Conservation (phyloP, 2,888 invertebrate species). For the Andrena praecox region DNA sequence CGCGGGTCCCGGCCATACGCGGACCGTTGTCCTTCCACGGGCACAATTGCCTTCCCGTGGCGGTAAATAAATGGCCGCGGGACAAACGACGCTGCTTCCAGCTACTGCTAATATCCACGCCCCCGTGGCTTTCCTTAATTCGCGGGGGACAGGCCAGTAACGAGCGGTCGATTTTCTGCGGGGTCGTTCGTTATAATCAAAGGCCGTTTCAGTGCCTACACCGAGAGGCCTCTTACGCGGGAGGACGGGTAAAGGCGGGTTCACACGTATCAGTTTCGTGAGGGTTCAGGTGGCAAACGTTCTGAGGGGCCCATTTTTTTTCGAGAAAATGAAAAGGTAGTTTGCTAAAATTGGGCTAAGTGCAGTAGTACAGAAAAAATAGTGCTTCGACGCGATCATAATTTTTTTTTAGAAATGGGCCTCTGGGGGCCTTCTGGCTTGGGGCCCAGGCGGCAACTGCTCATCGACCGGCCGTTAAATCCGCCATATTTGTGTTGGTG, state of each 20-base stretch:
- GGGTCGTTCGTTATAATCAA: slow-evolving; percentile 18
- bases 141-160: slow-evolving; percentile 1
- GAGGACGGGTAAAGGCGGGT: neutral
- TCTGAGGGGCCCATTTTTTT: no score
- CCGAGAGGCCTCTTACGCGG: neutral
- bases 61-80: slow-evolving; percentile 18
- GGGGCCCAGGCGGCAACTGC: no score
- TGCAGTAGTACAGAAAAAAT: no score
- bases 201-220: neutral
- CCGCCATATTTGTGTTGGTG: no score
- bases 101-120: neutral
- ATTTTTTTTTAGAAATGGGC: no score
- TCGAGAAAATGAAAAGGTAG: no score
- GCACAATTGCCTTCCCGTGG: neutral
- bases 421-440: no score
- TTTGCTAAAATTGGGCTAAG: no score
- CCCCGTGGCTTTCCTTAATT: neutral
- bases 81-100: neutral
- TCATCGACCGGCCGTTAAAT: no score
- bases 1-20: slow-evolving; percentile 25
- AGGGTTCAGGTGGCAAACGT: no score
- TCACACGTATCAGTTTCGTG: no score
- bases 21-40: slow-evolving; percentile 21
- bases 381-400: no score
- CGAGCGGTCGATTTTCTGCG: slow-evolving; percentile 37